Evolutionary conservation across 2,113 vertebrate species (phyloP), one percentile per base, ranked within the genome.

Genomic region (Prunella himalayana): DNA sequence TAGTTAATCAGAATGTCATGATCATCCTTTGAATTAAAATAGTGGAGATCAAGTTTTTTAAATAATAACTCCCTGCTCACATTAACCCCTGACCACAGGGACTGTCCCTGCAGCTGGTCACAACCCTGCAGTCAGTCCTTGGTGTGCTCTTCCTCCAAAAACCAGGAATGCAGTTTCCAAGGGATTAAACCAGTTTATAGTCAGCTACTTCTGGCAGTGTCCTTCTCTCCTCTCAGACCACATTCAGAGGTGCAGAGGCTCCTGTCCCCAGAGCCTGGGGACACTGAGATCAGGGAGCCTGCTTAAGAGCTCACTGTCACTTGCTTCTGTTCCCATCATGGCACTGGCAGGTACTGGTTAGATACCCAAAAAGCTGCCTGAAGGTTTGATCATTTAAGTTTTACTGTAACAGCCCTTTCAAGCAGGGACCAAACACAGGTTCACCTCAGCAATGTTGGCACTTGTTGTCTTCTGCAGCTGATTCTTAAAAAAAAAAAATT

Each of bases 391-490:
- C 44, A 71, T 42, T 56, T 33, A 70, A 19, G 31, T 9, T 83
- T 68, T 71, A 39, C 18, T 68, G 19, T 49, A 53, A 47, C 1
- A 22, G 42, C 31, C 35, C 37, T 53, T 83, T 80, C 41, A 71
- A 76, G 21, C n/a, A 68, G 53, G 9, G 7, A 53, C 15, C 0
- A 3, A 63, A 35, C 27, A 23, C 4, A 24, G 39, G 9, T 28
- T 27, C 17, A 25, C 27, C 23, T 66, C 0, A 0, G 37, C 15
- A 22, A 3, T 14, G 17, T 10, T 3, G 3, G 11, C 45, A 47
- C 11, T 84, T 22, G 3, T 12, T 5, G 20, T 44, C 53, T 77
- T 37, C 11, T 37, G 61, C 27, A 22, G 30, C 11, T 64, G 18
- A n/a, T 51, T 70, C 39, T 45, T 4, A 12, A 53, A 51, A 15